Evolutionary conservation across 1,140 invertebrate species (phyloP).

Genomic region (Odontomachus brunneus): DNA sequence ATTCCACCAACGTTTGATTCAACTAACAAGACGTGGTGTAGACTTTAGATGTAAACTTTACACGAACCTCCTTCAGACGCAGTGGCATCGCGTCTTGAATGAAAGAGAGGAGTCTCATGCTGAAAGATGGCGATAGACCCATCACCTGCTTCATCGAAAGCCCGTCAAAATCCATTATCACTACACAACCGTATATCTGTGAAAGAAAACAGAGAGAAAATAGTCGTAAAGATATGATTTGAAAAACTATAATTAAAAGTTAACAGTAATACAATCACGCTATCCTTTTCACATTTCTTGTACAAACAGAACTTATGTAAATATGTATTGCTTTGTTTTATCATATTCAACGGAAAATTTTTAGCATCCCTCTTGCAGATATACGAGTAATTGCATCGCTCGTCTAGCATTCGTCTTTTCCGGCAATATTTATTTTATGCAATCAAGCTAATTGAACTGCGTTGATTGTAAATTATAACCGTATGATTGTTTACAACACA

Average conservation of each 20-base stretch:
- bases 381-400: background rate
- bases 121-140: conserved; percentile 90
- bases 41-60: background rate
- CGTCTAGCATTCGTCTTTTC: background rate
- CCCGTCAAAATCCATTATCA: conserved; percentile 93
- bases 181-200: conserved; percentile 89
- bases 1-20: background rate
- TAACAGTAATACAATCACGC: too few species aligned
- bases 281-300: too few species aligned
- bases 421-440: background rate
- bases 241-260: too few species aligned
- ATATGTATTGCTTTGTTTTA: too few species aligned
- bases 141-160: conserved; percentile 90
- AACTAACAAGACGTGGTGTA: too few species aligned
- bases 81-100: conserved; percentile 96
- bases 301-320: too few species aligned
- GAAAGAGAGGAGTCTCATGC: conserved; percentile 90
- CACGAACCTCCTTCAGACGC: conserved; percentile 90
- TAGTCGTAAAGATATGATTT: background rate
- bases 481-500: too few species aligned
- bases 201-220: conserved; percentile 36
- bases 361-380: too few species aligned
- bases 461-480: background rate
- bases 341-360: too few species aligned
- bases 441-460: conserved; percentile 5